A percentile compares a stretch with the other conserved stretches of the same genome.
Evolutionary conservation across 2,797 vertebrate genomes (phyloP).

Genomic region (Lemur catta): DNA sequence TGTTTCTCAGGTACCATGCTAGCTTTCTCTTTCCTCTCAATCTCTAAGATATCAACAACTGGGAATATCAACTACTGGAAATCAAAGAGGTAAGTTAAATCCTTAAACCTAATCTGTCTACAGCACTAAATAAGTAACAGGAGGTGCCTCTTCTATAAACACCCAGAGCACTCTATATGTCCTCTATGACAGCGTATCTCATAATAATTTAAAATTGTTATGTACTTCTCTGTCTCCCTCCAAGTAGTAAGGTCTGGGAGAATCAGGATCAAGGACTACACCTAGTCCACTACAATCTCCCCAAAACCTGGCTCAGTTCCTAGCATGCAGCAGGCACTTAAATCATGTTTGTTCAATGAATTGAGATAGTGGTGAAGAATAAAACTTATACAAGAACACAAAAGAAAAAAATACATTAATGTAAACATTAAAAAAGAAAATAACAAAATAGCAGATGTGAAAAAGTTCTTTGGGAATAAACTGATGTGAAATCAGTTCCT

Average conservation of each 20-base stretch:
- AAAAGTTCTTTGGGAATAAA: not conserved
- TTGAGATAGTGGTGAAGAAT: not conserved
- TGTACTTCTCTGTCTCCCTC: not conserved
- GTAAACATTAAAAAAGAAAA: not conserved
- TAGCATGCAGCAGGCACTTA: not conserved
- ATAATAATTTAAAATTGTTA: not conserved
- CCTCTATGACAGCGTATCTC: not conserved
- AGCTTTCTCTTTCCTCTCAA: not conserved
- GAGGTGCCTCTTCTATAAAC: not conserved
- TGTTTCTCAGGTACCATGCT: not conserved
- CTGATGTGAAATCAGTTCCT: not conserved
- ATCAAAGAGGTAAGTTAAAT: not conserved
- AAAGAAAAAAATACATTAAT: not conserved
- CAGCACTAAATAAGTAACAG: not conserved
- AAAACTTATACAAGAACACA: not conserved
- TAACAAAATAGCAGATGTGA: not conserved
- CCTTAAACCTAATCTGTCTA: not conserved
- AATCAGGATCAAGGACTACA: not conserved
- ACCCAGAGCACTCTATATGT: not conserved
- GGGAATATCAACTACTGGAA: not conserved
- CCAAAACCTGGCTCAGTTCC: not conserved
- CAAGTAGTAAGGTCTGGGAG: not conserved
- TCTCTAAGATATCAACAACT: not conserved
- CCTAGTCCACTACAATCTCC: not conserved
- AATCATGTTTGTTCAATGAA: not conserved